Conservation (phyloP, 1,140 invertebrate genomes). For the Lordiphosa mommai region DNA sequence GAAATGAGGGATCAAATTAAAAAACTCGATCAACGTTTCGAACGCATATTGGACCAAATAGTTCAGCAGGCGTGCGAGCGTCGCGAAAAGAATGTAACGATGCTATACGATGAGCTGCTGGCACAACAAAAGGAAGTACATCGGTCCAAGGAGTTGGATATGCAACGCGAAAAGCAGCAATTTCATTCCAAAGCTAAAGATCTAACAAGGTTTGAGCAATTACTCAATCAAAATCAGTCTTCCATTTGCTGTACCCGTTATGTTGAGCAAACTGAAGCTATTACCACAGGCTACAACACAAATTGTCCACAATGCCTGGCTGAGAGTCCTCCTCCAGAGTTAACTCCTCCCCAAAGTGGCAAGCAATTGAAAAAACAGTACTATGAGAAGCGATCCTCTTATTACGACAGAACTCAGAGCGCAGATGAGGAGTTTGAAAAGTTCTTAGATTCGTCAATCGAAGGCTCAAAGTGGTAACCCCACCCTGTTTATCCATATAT, state of each 20-base stretch:
- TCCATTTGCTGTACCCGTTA: too few relatives aligned
- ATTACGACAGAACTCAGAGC: not conserved
- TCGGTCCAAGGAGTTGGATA: slow-evolving; percentile 4
- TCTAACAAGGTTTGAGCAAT: not conserved
- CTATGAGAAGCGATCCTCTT: not conserved
- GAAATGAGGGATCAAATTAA: not conserved
- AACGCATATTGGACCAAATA: slow-evolving; percentile 15
- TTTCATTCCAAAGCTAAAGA: slow-evolving; percentile 3
- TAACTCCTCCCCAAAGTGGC: not conserved
- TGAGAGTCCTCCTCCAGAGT: too few relatives aligned
- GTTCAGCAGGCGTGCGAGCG: slow-evolving; percentile 26
- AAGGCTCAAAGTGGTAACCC: not conserved
- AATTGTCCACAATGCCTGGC: too few relatives aligned
- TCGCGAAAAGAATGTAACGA: slow-evolving; percentile 31
- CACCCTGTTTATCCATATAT: not conserved
- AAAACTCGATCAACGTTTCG: slow-evolving; percentile 39
- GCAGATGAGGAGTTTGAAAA: too few relatives aligned
- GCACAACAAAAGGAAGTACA: slow-evolving; percentile 20
- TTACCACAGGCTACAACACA: too few relatives aligned
- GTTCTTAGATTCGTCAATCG: not conserved
- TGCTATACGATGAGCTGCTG: slow-evolving; percentile 35
- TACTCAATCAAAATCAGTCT: not conserved
- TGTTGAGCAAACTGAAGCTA: too few relatives aligned
- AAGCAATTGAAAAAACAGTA: not conserved
- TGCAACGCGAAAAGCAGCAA: slow-evolving; percentile 4